phyloP scores from a whole-genome alignment of 2,797 vertebrate species.

The Pteronotus mesoamericanus region DNA sequence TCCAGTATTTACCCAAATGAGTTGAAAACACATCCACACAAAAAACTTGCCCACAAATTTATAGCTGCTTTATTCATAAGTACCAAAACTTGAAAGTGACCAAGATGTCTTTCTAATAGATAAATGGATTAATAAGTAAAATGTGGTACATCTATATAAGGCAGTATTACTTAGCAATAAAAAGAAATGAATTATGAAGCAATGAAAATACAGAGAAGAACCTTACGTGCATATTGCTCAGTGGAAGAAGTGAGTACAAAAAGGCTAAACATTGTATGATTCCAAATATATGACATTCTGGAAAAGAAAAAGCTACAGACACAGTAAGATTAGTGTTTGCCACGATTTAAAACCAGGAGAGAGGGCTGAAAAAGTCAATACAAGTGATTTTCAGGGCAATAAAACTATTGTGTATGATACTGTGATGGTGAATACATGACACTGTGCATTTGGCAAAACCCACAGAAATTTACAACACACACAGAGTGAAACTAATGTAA shows the following conservation, averaged over 20 bases:
- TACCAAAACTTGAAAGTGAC: neutral
- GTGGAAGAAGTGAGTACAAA: neutral
- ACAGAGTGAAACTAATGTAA: neutral
- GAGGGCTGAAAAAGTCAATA: neutral
- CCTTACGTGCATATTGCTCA: neutral
- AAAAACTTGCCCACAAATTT: neutral
- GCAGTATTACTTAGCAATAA: neutral
- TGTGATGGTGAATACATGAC: neutral
- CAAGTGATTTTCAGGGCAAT: neutral
- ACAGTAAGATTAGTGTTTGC: neutral
- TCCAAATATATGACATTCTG: neutral
- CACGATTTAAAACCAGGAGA: neutral
- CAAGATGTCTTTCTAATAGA: neutral
- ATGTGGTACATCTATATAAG: neutral
- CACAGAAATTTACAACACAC: neutral
- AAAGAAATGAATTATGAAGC: neutral
- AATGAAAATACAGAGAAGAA: neutral
- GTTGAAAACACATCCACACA: neutral
- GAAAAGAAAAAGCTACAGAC: slow-evolving; percentile 1
- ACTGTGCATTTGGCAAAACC: neutral
- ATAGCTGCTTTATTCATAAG: neutral
- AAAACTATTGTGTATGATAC: neutral
- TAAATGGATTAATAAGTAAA: neutral
- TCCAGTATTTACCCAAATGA: neutral
- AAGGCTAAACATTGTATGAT: neutral